Conservation (phyloP, 2,113 vertebrate genomes). For the Brachirus orientalis region DNA sequence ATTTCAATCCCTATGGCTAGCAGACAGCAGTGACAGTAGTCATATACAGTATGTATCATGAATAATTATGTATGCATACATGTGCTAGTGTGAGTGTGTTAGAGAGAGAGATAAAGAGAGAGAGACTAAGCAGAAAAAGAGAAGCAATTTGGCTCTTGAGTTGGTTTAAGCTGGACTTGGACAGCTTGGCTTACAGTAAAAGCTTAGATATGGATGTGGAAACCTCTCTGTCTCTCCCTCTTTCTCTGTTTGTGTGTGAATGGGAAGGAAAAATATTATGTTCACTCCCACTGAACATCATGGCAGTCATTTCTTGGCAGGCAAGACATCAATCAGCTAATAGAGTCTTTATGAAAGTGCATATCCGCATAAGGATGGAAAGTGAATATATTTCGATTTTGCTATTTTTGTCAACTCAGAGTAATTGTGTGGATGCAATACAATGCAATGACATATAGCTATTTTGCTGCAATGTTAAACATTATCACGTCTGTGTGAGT, state of each 20-base stretch:
- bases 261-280: background rate
- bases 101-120: background rate
- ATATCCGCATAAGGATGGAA: background rate
- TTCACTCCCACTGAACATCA: slow-evolving; percentile 14
- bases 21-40: too few species aligned
- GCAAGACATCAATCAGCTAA: slow-evolving; percentile 44
- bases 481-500: background rate
- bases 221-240: background rate
- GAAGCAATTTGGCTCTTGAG: background rate
- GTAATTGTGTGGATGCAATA: too few species aligned
- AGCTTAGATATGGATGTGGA: slow-evolving; percentile 40
- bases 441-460: too few species aligned
- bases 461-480: background rate
- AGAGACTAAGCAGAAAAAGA: background rate
- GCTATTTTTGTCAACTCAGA: too few species aligned
- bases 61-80: too few species aligned
- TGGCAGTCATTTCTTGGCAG: slow-evolving; percentile 40
- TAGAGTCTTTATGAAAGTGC: slow-evolving; percentile 24
- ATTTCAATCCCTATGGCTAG: too few species aligned
- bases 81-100: too few species aligned
- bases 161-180: slow-evolving; percentile 56
- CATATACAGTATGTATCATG: too few species aligned
- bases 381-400: background rate
- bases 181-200: slow-evolving; percentile 30
- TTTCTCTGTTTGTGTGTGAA: slow-evolving; percentile 3